phyloP scores from a whole-genome alignment of 2,888 invertebrate species.

The Conomelus anceps region DNA sequence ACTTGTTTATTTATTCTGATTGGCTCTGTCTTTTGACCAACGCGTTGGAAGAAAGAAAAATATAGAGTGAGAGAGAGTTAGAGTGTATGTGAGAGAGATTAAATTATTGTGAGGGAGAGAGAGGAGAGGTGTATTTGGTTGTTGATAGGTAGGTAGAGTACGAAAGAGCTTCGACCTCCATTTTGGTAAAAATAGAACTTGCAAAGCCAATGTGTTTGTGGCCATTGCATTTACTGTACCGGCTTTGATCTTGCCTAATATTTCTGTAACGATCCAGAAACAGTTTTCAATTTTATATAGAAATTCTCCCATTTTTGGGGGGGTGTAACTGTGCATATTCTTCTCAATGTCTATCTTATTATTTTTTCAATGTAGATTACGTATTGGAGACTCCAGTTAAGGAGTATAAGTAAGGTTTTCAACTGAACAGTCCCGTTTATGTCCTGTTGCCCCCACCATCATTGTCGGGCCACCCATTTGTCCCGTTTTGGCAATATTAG shows the following conservation, averaged over 20 bases:
- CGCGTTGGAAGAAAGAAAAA: background rate
- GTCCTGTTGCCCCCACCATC: too few relatives aligned
- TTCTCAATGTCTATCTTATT: too few relatives aligned
- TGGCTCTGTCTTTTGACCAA: background rate
- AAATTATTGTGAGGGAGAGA: too few relatives aligned
- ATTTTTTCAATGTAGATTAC: too few relatives aligned
- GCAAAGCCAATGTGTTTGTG: background rate
- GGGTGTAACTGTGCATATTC: background rate
- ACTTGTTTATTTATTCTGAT: background rate
- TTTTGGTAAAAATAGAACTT: background rate
- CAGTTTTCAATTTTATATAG: background rate
- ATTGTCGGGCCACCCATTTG: too few relatives aligned
- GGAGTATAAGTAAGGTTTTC: too few relatives aligned
- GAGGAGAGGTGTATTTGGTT: background rate
- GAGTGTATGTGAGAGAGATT: background rate
- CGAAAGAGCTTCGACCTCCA: background rate
- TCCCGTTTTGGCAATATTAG: too few relatives aligned
- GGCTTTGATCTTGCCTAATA: background rate
- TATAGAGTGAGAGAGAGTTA: background rate
- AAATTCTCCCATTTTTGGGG: background rate
- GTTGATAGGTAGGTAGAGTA: too few relatives aligned
- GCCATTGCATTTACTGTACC: background rate
- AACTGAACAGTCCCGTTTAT: too few relatives aligned
- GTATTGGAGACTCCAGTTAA: too few relatives aligned
- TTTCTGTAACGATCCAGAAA: too few relatives aligned